Evolutionary conservation across 2,113 vertebrate genomes (phyloP).

Genomic region (Narcine bancroftii): DNA sequence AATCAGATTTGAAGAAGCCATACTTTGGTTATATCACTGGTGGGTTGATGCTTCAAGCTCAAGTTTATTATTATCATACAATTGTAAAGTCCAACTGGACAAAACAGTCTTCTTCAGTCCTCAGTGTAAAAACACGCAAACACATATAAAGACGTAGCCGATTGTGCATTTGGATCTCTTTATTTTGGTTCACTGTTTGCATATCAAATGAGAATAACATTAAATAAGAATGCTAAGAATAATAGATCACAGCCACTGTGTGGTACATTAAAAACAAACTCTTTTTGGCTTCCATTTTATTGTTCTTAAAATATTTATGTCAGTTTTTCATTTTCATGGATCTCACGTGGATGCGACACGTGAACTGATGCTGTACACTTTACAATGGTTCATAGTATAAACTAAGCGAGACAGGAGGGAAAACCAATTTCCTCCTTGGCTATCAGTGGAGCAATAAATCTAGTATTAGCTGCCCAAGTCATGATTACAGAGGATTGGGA

Average conservation of each 20-base stretch:
- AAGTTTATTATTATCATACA: too few relatives aligned
- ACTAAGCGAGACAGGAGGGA: not conserved
- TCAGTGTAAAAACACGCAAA: too few relatives aligned
- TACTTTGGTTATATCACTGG: not conserved
- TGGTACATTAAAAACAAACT: not conserved
- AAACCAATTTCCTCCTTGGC: conserved; percentile 25
- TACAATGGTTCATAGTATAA: not conserved
- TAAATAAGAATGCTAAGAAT: not conserved
- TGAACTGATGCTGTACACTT: not conserved
- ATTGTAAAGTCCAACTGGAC: too few relatives aligned
- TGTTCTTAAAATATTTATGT: not conserved
- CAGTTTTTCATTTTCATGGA: not conserved
- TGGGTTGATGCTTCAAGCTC: too few relatives aligned
- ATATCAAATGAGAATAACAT: not conserved
- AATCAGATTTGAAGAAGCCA: not conserved
- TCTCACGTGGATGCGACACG: not conserved
- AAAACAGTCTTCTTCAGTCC: too few relatives aligned
- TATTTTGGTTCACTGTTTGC: not conserved
- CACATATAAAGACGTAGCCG: too few relatives aligned
- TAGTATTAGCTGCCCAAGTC: not conserved
- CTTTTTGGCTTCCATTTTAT: not conserved
- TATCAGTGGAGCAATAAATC: conserved; percentile 7
- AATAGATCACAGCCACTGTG: not conserved
- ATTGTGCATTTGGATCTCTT: not conserved
- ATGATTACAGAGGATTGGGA: not conserved